These are phyloP conservation scores for Gnathonemus longibarbis DNA, from an alignment of 2,113 vertebrate genomes.

Conservation along the genomic window DNA sequence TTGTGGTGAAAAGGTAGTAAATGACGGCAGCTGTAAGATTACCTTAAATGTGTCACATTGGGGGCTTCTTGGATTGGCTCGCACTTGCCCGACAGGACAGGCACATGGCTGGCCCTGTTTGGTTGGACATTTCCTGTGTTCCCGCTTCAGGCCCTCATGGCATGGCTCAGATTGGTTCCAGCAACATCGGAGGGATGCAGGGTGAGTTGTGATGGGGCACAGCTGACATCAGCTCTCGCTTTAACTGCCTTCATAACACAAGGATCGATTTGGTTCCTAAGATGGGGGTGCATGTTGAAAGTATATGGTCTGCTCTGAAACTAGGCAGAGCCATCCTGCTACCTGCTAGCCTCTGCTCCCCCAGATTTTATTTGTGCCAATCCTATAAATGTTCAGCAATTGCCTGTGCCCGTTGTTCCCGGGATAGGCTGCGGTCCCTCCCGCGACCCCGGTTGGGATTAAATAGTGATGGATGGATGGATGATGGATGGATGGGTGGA, in stretches of 20 bases:
- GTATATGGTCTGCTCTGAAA: too few species aligned
- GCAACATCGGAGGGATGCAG: neutral
- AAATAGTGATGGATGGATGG: too few species aligned
- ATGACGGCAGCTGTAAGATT: neutral
- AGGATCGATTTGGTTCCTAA: too few species aligned
- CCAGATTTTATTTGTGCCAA: too few species aligned
- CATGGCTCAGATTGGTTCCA: neutral
- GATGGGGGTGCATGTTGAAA: too few species aligned
- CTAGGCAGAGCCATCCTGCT: too few species aligned
- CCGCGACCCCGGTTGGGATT: too few species aligned
- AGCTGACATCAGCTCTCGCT: neutral
- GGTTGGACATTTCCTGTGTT: neutral
- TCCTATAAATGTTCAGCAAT: too few species aligned
- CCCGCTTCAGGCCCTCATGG: neutral
- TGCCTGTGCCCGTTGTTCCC: too few species aligned
- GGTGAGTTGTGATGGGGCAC: neutral
- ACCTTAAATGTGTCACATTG: neutral
- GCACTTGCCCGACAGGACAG: neutral
- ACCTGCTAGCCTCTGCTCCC: too few species aligned
- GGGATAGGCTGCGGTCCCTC: too few species aligned
- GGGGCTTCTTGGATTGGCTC: neutral
- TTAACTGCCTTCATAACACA: neutral
- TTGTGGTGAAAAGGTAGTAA: neutral
- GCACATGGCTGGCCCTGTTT: neutral
- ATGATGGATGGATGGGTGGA: too few species aligned